These are phyloP conservation scores for Lordiphosa stackelbergi DNA, from an alignment of 1,140 invertebrate genomes.

Conservation along the genomic window DNA sequence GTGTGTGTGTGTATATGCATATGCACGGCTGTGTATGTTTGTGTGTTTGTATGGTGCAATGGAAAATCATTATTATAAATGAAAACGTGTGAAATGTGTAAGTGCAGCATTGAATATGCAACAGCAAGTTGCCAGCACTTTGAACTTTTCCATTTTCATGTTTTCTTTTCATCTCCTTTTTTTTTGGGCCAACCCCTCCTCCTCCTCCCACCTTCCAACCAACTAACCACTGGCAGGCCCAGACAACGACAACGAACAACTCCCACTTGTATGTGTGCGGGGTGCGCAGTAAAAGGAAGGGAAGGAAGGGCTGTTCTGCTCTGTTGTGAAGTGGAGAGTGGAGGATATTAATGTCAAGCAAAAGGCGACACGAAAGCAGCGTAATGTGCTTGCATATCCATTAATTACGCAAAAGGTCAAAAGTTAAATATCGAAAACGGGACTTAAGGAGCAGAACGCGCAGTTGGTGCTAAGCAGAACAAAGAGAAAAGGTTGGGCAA, in stretches of 20 bases:
- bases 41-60: slow-evolving; percentile 60
- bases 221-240: slow-evolving; percentile 10
- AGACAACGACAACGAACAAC: slow-evolving; percentile 49
- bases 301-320: slow-evolving; percentile 18
- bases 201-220: background rate
- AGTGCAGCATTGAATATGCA: slow-evolving; percentile 44
- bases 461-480: slow-evolving; percentile 22
- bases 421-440: slow-evolving; percentile 45
- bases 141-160: slow-evolving; percentile 56
- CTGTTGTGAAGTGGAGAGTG: slow-evolving; percentile 19
- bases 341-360: slow-evolving; percentile 57
- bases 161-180: slow-evolving; percentile 42
- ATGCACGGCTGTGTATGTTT: slow-evolving; percentile 17
- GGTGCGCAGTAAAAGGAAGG: slow-evolving; percentile 40
- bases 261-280: slow-evolving; percentile 67
- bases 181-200: slow-evolving; percentile 6
- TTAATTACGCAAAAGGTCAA: slow-evolving; percentile 69
- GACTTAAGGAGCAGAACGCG: slow-evolving; percentile 8
- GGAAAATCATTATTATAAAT: slow-evolving; percentile 71
- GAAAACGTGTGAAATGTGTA: slow-evolving; percentile 70
- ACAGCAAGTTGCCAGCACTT: slow-evolving; percentile 20
- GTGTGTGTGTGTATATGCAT: slow-evolving; percentile 26
- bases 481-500: slow-evolving; percentile 20
- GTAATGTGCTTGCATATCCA: slow-evolving; percentile 60
- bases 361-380: slow-evolving; percentile 21